Base-by-base conservation (phyloP, 2,888 invertebrate genomes). In the Periphyllus acericola region DNA sequence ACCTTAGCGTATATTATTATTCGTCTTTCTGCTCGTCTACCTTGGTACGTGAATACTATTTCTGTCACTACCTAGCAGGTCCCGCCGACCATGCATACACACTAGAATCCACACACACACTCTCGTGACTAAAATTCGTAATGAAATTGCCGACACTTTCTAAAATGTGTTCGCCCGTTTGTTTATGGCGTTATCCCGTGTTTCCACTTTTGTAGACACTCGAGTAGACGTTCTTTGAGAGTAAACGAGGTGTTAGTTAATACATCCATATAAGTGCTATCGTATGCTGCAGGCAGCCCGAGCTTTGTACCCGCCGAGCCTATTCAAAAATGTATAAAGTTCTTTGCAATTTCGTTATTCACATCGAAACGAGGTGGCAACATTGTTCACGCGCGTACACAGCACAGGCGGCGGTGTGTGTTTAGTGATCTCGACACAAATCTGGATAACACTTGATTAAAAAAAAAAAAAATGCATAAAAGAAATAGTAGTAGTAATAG, bases 181-280 rank as follows among this genome's bases (percentile, higher is more conserved):
- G 68, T 29, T 68, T 68, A 68, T n/a, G 68, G 68, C 68, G 68
- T 68, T 68, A 68, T 68, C 68, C 68, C 68, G 29, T n/a, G 68
- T 68, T 68, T 68, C 68, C 68, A 68, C 68, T 68, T 68, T 68
- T 68, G 29, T 68, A 68, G 68, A 68, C 68, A 68, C 68, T 68
- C 29, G 68, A 68, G 68, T n/a, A 68, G 68, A 68, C n/a, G 68
- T 68, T 68, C 68, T 68, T 68, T 68, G 68, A 68, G 25, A 68
- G 68, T 68, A 68, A 68, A 68, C 68, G 68, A 68, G 68, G 68
- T 68, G 68, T 68, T 68, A 68, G 68, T 68, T 68, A 68, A 68
- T 68, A 68, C 29, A 29, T 68, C 68, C 68, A 68, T 68, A 60
- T 8, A 68, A 68, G 68, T 68, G n/a, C 68, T 68, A n/a, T 68